Evolutionary conservation across 1,140 invertebrate species (phyloP), one percentile per base, ranked within the genome.

Genomic region (Drosophila fuyamai): DNA sequence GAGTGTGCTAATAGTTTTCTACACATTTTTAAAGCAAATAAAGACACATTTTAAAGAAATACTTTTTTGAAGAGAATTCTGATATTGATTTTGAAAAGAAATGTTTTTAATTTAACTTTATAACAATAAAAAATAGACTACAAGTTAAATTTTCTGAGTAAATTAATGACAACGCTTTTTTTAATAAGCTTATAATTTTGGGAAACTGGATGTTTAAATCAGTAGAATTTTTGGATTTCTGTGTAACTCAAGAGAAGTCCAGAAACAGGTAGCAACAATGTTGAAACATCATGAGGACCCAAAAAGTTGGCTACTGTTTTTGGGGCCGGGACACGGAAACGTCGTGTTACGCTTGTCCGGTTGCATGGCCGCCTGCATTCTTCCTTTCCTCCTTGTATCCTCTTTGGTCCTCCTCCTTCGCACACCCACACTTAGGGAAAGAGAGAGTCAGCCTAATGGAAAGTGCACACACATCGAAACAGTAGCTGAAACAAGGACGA

Each of bases 301-400:
- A 32, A 77, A 75, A 88, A 85, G 75, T 88, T 82, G 61, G 74
- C 82, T 46, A 53, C 50, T 71, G 74, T 67, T 77, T 60, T 68
- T 54, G 53, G 62, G 74, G 23, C 51, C 62, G 10, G 66, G 62
- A 78, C 79, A 83, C 80, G 84, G 84, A 88, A 83, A 74, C 76
- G 84, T 83, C 83, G 79, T 88, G 83, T 88, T 89, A 89, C 84
- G 83, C 79, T 83, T 88, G 84, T 86, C 83, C 83, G 58, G 61
- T 55, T 76, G 83, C 76, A 83, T 59, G 83, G 75, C 76, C 73
- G 79, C 60, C 79, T 83, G 76, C 71, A 66, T 76, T 72, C 55
- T 66, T 61, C 63, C 66, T 75, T 50, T 53, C 29, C 59, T 65
- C 46, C 46, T 60, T 41, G 27, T 35, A 23, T 68, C 38, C 32